A percentile compares a stretch with the other conserved stretches of the same genome.
Evolutionary conservation across 2,113 vertebrate genomes (phyloP).

Genomic region (Catharus minimus): DNA sequence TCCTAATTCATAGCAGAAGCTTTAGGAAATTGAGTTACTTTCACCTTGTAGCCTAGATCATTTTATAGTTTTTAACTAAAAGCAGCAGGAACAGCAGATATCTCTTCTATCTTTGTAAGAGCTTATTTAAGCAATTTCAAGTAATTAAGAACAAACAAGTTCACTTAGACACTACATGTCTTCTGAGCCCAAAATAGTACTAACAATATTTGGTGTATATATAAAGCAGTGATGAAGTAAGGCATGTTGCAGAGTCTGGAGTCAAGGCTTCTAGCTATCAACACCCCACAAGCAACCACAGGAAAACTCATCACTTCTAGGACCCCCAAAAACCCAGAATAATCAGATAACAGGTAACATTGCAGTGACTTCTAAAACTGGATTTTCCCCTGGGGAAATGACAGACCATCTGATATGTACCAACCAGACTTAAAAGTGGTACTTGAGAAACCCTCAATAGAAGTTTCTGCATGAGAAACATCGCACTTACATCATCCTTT

Average conservation of each 20-base stretch:
- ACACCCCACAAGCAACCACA: not conserved
- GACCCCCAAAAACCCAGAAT: not conserved
- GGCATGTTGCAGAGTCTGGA: not conserved
- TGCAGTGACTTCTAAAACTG: not conserved
- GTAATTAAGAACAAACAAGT: not conserved
- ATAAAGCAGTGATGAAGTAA: not conserved
- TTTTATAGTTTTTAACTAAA: not conserved
- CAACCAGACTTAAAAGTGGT: not conserved
- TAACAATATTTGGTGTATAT: not conserved
- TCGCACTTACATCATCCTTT: conserved; percentile 87
- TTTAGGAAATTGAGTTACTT: not conserved
- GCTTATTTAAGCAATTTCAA: not conserved
- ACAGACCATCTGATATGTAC: not conserved
- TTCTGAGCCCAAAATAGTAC: not conserved
- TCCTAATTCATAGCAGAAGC: not conserved
- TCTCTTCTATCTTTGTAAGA: not conserved
- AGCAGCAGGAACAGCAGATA: not conserved
- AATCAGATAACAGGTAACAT: not conserved
- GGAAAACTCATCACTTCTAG: not conserved
- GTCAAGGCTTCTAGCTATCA: not conserved
- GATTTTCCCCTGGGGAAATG: not conserved
- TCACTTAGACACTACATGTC: not conserved
- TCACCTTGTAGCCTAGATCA: not conserved
- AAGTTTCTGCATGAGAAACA: not conserved
- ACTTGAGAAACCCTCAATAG: not conserved